phyloP scores from a whole-genome alignment of 2,113 vertebrate genomes.

The Paradisaea rubra region DNA sequence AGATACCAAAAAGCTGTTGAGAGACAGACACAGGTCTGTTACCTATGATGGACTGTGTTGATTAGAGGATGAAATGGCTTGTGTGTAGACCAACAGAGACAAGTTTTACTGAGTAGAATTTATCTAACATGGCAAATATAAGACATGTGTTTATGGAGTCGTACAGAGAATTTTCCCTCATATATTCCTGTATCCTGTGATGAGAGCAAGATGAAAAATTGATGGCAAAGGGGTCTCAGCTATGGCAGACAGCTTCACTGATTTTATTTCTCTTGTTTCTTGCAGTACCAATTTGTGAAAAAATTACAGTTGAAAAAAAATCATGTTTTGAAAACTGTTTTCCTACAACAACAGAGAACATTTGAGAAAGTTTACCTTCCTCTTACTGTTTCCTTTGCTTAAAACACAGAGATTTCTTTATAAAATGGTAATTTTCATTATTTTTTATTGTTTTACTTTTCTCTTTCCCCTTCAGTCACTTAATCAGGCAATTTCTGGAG shows the following conservation, averaged over 20 bases:
- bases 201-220: not conserved
- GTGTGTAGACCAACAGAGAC: not conserved
- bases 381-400: not conserved
- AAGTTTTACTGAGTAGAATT: not conserved
- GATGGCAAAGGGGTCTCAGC: not conserved
- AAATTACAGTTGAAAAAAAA: not conserved
- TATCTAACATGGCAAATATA: not conserved
- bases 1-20: not conserved
- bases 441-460: not conserved
- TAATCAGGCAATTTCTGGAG: not conserved
- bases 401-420: not conserved
- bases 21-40: not conserved
- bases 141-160: not conserved
- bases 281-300: not conserved
- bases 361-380: not conserved
- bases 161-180: not conserved
- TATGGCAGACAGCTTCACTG: not conserved
- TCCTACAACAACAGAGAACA: not conserved
- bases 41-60: not conserved
- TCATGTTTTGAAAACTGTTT: not conserved
- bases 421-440: not conserved
- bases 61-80: not conserved
- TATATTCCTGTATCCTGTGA: not conserved
- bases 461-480: not conserved
- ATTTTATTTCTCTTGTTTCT: not conserved